Conservation (phyloP, 2,888 invertebrate species). For the Hemicrepidius hirtus region DNA sequence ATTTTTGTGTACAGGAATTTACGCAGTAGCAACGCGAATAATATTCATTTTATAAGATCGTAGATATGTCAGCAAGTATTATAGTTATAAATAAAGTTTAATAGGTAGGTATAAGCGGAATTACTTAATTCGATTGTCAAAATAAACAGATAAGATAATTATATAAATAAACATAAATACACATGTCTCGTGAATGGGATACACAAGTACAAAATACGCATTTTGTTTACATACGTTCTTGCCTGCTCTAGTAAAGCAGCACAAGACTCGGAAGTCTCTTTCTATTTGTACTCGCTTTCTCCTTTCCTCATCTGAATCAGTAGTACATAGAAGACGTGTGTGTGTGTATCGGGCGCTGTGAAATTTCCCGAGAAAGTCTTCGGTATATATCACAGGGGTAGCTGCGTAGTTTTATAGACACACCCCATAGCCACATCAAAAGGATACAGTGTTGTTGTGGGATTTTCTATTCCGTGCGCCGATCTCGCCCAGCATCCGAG, state of each 20-base stretch:
- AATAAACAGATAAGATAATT: slow-evolving; percentile 46
- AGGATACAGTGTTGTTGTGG: slow-evolving; percentile 17
- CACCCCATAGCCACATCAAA: slow-evolving; percentile 59
- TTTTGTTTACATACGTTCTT: slow-evolving; percentile 35
- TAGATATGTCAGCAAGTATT: slow-evolving; percentile 3
- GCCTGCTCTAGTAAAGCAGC: slow-evolving; percentile 51
- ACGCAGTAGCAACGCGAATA: not conserved
- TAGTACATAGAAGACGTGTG: slow-evolving; percentile 58
- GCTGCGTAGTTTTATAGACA: slow-evolving; percentile 60
- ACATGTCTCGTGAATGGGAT: slow-evolving; percentile 42
- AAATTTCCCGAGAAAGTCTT: slow-evolving; percentile 53
- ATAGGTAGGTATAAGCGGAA: slow-evolving; percentile 25
- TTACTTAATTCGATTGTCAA: slow-evolving; percentile 31
- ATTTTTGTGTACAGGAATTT: not conserved
- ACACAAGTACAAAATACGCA: slow-evolving; percentile 42
- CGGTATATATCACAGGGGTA: slow-evolving; percentile 49
- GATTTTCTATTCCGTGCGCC: slow-evolving; percentile 34
- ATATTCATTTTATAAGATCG: not conserved
- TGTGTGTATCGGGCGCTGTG: slow-evolving; percentile 48
- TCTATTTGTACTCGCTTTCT: slow-evolving; percentile 54
- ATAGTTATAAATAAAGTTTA: slow-evolving; percentile 24
- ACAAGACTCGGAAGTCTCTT: slow-evolving; percentile 47
- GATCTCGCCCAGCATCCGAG: slow-evolving; percentile 41
- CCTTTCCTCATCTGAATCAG: slow-evolving; percentile 56
- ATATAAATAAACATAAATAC: slow-evolving; percentile 42